These are phyloP conservation scores for Loxodonta africana DNA, from an alignment of 2,113 vertebrate species.

Conservation along the genomic window DNA sequence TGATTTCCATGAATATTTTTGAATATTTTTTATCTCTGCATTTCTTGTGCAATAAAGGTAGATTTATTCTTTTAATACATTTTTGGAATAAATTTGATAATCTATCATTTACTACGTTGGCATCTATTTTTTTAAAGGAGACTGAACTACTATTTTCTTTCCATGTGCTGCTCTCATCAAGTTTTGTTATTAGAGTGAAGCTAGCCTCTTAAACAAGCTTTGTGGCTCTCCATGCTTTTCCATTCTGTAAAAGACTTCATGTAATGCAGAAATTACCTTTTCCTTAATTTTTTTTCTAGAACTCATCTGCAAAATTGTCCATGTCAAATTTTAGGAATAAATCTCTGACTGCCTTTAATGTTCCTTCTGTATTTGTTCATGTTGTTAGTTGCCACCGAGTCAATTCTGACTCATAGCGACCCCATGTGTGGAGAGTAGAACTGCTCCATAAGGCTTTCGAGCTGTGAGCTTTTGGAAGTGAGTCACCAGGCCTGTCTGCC, in stretches of 20 bases:
- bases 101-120: neutral
- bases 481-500: neutral
- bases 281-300: constrained; percentile 7
- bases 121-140: constrained; percentile 26
- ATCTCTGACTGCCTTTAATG: neutral
- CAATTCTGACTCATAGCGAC: neutral
- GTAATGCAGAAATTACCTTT: neutral
- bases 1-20: constrained; percentile 36
- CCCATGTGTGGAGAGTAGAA: neutral
- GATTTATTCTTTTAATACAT: neutral
- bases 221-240: neutral
- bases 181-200: neutral
- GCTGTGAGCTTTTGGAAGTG: neutral
- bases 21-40: neutral
- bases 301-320: neutral
- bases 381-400: neutral
- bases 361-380: neutral
- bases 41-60: neutral
- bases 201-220: neutral
- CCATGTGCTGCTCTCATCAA: neutral
- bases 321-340: neutral
- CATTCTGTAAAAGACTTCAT: neutral
- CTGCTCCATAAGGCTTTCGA: neutral
- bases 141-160: neutral
- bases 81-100: neutral